A percentile compares a stretch with the other conserved stretches of the same genome.
Conservation (phyloP, 2,888 invertebrate genomes). For the Polia nebulosa region DNA sequence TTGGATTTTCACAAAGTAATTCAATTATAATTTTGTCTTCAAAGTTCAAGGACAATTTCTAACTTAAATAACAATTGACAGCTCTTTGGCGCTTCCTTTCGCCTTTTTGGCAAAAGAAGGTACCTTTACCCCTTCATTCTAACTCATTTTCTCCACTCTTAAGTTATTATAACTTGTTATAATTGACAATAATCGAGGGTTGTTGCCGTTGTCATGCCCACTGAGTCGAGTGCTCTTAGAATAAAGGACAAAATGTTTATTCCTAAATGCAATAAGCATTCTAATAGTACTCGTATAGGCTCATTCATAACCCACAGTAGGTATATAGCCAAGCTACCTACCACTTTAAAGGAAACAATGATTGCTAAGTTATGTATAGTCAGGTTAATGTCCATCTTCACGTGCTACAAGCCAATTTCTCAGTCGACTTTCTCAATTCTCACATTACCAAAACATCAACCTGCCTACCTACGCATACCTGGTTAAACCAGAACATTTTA, state of each 20-base stretch:
- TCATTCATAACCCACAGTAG: no score
- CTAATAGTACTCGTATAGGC: no score
- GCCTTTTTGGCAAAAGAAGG: conserved; percentile 12
- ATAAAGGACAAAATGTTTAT: neutral
- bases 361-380: neutral
- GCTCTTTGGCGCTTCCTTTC: neutral
- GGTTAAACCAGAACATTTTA: conserved; percentile 5
- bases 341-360: conserved; percentile 16
- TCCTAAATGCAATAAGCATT: neutral
- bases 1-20: conserved; percentile 35
- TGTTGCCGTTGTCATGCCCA: neutral
- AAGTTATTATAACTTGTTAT: neutral
- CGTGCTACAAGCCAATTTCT: conserved; percentile 28
- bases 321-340: no score
- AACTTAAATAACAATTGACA: conserved; percentile 17
- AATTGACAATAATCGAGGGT: neutral
- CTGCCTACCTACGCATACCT: neutral
- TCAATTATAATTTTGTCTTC: conserved; percentile 22
- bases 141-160: neutral
- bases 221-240: neutral
- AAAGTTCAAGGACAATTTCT: conserved; percentile 15
- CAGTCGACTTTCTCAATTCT: conserved; percentile 35
- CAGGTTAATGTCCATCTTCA: conserved; percentile 39
- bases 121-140: neutral
- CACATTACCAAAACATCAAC: conserved; percentile 28